Percentiles rank a stretch among this genome's conserved stretches.
These are phyloP conservation scores for Hemichromis elongatus DNA, from an alignment of 2,113 vertebrate species.

Conservation along the genomic window DNA sequence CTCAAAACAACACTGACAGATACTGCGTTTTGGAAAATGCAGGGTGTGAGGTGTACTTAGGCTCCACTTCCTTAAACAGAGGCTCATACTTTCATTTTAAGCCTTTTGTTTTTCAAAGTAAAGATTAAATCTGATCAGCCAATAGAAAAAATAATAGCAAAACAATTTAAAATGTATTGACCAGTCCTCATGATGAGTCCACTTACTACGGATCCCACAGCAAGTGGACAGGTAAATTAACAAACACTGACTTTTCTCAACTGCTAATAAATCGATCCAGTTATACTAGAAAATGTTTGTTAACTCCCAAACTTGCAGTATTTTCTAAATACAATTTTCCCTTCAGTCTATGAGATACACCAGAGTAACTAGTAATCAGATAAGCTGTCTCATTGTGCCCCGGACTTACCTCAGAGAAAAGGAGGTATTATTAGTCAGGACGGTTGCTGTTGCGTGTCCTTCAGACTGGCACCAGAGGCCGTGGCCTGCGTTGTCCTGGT, in stretches of 20 bases:
- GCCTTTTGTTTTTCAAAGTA: background rate
- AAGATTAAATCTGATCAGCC: background rate
- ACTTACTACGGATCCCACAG: background rate
- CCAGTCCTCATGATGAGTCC: background rate
- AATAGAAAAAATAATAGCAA: background rate
- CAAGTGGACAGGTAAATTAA: background rate
- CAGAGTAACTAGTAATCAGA: background rate
- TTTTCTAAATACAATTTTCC: background rate
- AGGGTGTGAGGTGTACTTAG: background rate
- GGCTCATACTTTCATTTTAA: background rate
- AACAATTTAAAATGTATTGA: background rate
- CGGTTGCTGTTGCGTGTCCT: background rate
- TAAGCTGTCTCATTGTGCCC: background rate
- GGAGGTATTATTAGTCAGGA: background rate
- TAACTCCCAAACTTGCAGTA: too few species aligned
- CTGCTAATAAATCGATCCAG: too few species aligned
- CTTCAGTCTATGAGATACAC: background rate
- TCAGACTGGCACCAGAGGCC: constrained; percentile 63
- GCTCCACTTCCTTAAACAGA: background rate
- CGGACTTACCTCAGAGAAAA: constrained; percentile 43
- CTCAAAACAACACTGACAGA: background rate
- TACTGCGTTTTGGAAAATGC: background rate
- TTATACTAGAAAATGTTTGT: background rate
- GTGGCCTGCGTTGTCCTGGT: background rate
- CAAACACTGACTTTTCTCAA: background rate